Conservation (phyloP, 2,797 vertebrate species). For the Acestrorhynchus altus region DNA sequence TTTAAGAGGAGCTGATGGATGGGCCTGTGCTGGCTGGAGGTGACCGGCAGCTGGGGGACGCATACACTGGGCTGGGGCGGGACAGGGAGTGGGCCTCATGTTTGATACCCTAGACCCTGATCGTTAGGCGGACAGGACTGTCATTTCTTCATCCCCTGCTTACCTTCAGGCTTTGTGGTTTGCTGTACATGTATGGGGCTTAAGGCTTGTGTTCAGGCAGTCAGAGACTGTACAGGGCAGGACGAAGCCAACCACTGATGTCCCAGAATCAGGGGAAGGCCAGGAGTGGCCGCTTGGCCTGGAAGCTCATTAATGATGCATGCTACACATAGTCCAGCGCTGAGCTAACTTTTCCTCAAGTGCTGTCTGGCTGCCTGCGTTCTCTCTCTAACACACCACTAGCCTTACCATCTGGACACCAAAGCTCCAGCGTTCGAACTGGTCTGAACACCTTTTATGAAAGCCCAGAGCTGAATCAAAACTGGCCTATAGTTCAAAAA, state of each 20-base stretch:
- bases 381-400: slow-evolving; percentile 34
- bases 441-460: background rate
- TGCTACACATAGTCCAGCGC: slow-evolving; percentile 46
- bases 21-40: slow-evolving; percentile 37
- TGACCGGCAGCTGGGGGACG: slow-evolving; percentile 40
- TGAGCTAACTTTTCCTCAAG: slow-evolving; percentile 55
- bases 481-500: background rate
- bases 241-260: slow-evolving; percentile 35
- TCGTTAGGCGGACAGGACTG: slow-evolving; percentile 49
- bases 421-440: background rate
- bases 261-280: slow-evolving; percentile 35
- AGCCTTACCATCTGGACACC: slow-evolving; percentile 43
- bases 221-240: background rate
- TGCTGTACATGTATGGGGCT: slow-evolving; percentile 4
- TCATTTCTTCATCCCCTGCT: slow-evolving; percentile 29
- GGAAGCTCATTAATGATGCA: slow-evolving; percentile 74
- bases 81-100: slow-evolving; percentile 13
- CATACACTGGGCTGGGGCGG: slow-evolving; percentile 9
- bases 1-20: slow-evolving; percentile 59
- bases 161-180: slow-evolving; percentile 28
- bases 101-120: slow-evolving; percentile 46
- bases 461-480: slow-evolving; percentile 1
- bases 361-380: background rate
- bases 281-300: slow-evolving; percentile 60
- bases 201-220: slow-evolving; percentile 41